These are phyloP conservation scores for Nasonia vitripennis DNA, from an alignment of 1,140 invertebrate genomes.

Conservation along the genomic window DNA sequence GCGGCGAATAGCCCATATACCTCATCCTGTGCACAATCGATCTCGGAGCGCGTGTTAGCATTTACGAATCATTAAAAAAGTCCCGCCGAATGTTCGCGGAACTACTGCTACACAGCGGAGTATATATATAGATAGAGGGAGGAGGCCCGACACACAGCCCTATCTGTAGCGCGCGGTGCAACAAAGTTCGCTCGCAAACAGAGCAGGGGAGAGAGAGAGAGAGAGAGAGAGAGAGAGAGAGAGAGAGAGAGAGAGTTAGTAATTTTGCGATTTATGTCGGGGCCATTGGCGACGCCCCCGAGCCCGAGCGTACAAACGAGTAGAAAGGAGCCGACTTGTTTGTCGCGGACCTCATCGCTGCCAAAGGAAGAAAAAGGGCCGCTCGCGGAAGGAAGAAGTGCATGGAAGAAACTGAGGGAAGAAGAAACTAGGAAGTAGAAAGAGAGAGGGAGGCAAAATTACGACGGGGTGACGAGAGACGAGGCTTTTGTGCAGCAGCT, in stretches of 20 bases:
- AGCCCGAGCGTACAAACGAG: background rate
- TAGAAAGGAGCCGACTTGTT: slow-evolving; percentile 1
- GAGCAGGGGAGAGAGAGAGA: background rate
- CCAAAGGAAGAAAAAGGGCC: slow-evolving; percentile 1
- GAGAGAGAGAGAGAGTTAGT: background rate
- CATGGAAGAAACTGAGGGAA: background rate
- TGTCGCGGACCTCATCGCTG: slow-evolving; percentile 8
- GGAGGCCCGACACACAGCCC: too few species aligned
- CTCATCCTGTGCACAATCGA: background rate
- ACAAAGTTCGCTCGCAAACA: background rate
- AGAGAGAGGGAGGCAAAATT: background rate
- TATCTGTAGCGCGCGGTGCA: background rate
- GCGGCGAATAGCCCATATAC: too few species aligned
- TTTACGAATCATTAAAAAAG: background rate
- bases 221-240: too few species aligned
- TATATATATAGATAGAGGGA: background rate
- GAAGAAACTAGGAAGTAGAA: background rate
- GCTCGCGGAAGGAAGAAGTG: background rate
- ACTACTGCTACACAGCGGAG: background rate
- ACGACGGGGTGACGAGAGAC: background rate
- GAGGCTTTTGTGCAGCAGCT: slow-evolving; percentile 2
- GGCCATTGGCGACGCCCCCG: background rate
- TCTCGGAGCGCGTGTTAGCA: background rate
- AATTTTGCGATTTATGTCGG: slow-evolving; percentile 7
- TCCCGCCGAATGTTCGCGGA: background rate